phyloP scores from a whole-genome alignment of 2,113 vertebrate genomes.

The Leptodactylus fuscus region DNA sequence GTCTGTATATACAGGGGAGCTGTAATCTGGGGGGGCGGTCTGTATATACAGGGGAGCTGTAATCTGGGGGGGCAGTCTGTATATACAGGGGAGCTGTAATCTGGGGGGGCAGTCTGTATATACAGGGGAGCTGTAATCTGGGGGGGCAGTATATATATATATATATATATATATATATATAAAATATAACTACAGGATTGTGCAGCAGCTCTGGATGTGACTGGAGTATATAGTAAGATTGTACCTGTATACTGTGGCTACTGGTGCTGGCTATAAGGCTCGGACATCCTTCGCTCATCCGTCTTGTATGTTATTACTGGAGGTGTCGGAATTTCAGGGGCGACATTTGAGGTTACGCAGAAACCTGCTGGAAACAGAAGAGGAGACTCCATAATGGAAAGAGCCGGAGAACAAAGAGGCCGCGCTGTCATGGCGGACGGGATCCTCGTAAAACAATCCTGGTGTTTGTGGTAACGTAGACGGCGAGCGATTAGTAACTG shows the following conservation, averaged over 20 bases:
- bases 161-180: no score
- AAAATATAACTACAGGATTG: no score
- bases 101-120: no score
- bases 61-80: no score
- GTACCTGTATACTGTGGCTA: background rate
- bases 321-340: background rate
- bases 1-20: no score
- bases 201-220: background rate
- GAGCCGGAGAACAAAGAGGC: background rate
- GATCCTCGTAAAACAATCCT: background rate
- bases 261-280: no score
- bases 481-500: background rate
- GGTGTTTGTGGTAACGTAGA: background rate
- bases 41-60: no score
- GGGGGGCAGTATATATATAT: no score
- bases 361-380: background rate
- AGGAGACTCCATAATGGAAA: background rate
- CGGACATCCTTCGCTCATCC: background rate
- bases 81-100: no score
- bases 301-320: conserved; percentile 31
- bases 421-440: background rate
- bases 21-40: no score
- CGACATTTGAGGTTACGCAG: background rate
- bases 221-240: background rate
- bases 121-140: no score